Base-by-base conservation (phyloP, 1,140 invertebrate species). In the Brachionus paranguensis region DNA sequence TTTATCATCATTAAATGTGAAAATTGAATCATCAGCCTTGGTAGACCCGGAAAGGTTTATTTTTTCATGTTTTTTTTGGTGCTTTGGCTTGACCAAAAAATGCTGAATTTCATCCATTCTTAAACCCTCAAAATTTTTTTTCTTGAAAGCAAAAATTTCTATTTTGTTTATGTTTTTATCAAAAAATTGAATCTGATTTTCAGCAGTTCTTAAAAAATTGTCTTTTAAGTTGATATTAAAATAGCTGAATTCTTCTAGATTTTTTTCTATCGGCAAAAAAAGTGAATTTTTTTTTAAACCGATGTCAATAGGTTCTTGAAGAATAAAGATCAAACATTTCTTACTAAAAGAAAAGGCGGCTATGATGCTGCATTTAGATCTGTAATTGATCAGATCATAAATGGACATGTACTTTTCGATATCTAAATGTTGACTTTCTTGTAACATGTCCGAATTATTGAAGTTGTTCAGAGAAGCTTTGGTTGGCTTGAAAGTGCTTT, bases 331-430 rank as follows among this genome's bases (percentile, higher is more conserved):
- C 43, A 76, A 11, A 12, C 24, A 47, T 50, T 68, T n/a, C 64
- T 60, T 64, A 4, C 10, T 81, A 27, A 81, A 68, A 27, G 53
- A 60, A 17, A 41, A 81, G 29, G 20, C 78, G 10, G 60, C 64
- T 64, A 81, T 81, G 11, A 81, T 41, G 10, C 10, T 43, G 20
- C 53, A 68, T 24, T 64, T 60, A 14, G 53, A 5, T 33, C 64
- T 81, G 41, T 41, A 64, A 5, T 37, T n/a, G 14, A 81, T 37
- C 12, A 81, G 4, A 17, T 81, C 53, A 81, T 64, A 81, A 24
- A 81, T 81, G 3, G 78, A 81, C 29, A 81, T 68, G 53, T 81
- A 81, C 33, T 81, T 81, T 60, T 81, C 78, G 20, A 81, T 29
- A 11, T 81, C 78, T 14, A 81, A 68, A 37, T 81, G 53, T 47